Conservation (phyloP, 2,888 invertebrate species). For the Lithophane socia region DNA sequence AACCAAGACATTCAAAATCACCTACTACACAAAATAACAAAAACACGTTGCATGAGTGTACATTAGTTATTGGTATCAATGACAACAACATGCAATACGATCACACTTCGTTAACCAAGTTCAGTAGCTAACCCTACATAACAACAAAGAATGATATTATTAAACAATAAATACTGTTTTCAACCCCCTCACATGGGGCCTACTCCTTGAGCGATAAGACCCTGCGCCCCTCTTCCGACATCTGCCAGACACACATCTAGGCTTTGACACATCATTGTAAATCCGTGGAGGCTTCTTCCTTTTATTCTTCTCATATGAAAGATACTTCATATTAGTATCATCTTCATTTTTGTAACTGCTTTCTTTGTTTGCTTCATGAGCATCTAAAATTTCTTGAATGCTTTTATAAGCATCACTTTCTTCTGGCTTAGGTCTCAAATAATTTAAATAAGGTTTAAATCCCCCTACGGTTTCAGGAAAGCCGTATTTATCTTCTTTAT, state of each 20-base stretch:
- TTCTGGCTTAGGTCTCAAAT: constrained; percentile 68
- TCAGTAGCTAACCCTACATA: background rate
- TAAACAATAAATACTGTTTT: constrained; percentile 66
- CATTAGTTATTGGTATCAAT: background rate
- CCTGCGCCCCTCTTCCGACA: constrained; percentile 77
- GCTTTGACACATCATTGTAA: constrained; percentile 64
- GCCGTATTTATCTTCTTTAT: constrained; percentile 71
- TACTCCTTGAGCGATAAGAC: constrained; percentile 70
- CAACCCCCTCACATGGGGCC: constrained; percentile 80
- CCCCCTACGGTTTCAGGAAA: constrained; percentile 59
- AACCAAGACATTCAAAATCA: background rate
- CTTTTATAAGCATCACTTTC: constrained; percentile 79
- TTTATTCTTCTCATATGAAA: constrained; percentile 70
- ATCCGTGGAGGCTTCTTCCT: constrained; percentile 70
- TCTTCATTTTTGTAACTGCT: constrained; percentile 60
- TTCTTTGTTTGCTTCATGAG: constrained; percentile 81
- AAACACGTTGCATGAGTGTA: background rate
- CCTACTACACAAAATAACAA: background rate
- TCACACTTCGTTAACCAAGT: background rate
- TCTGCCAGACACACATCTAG: constrained; percentile 76
- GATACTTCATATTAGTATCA: constrained; percentile 70
- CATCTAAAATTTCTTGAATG: constrained; percentile 84
- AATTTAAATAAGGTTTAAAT: constrained; percentile 68
- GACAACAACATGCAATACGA: background rate
- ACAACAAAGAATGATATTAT: background rate